Conservation (phyloP, 2,888 invertebrate species). For the Fabriciana adippe region DNA sequence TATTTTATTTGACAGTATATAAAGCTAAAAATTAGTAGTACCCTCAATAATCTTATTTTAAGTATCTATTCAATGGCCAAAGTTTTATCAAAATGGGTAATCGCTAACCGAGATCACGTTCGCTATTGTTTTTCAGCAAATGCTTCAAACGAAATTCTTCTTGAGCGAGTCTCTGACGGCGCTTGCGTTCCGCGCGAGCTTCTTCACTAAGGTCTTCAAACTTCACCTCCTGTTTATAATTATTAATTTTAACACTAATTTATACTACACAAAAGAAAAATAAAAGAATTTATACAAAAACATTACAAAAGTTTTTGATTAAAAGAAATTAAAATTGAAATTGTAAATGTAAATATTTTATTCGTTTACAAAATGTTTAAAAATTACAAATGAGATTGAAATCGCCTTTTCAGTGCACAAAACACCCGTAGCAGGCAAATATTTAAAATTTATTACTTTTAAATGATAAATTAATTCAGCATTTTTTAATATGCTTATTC, state of each 20-base stretch:
- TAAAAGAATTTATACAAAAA: not conserved
- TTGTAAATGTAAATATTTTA: not conserved
- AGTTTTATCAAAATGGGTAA: not conserved
- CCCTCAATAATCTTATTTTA: not conserved
- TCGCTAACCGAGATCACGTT: slow-evolving; percentile 55
- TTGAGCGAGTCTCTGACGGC: slow-evolving; percentile 69
- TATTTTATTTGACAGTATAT: not conserved
- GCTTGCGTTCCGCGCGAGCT: slow-evolving; percentile 69
- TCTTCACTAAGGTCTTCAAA: slow-evolving; percentile 50
- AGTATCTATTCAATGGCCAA: not conserved
- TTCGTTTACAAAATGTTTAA: not conserved
- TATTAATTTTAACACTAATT: slow-evolving; percentile 8
- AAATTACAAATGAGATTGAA: too few species aligned
- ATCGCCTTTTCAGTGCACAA: too few species aligned
- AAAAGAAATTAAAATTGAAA: too few species aligned
- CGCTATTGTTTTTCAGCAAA: slow-evolving; percentile 53
- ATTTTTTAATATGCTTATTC: too few species aligned
- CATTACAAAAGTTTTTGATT: too few species aligned
- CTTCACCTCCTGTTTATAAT: slow-evolving; percentile 36
- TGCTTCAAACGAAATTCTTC: slow-evolving; percentile 73
- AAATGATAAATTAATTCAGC: too few species aligned
- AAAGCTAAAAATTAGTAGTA: not conserved
- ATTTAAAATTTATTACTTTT: too few species aligned
- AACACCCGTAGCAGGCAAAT: too few species aligned
- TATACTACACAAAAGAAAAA: not conserved